Base-by-base conservation (phyloP, 2,797 vertebrate species). In the Cetoscarus ocellatus region DNA sequence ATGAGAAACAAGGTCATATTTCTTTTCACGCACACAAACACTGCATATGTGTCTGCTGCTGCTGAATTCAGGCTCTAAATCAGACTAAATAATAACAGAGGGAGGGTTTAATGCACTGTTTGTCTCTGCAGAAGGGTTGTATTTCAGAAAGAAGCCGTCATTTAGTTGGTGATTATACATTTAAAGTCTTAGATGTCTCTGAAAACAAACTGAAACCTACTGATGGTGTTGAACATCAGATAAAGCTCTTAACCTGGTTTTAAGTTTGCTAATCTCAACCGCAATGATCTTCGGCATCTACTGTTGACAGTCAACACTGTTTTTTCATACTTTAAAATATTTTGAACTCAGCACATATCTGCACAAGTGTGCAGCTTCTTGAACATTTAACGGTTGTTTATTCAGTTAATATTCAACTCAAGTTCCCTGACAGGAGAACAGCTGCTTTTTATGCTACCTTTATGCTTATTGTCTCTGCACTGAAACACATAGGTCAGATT, bases 1-100 rank as follows among this genome's bases (percentile, higher is more conserved):
- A 59, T 59, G 67, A 75, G 65, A 86, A 72, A 76, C 70, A 76
- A 67, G 84, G 79, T 80, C 76, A 69, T 78, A 73, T 87, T 83
- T 85, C 84, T 77, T 65, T 58, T 60, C 36, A 67, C 72, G 56
- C 49, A 67, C 69, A 62, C 34, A 3, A 51, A 19, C 60, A 36
- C 40, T 7, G 14, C 64, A 60, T 45, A 27, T 34, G 39, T 51
- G 36, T 13, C 27, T 10, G 18, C 50, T 63, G 12, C 42, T 63
- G 43, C 36, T 39, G 50, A 9, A 34, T 49, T 59, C 49, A 8
- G 10, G 14, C 19, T 39, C 49, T 1, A 38, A 58, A 11, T 42
- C 3, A n/a, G 17, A 55, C 11, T 12, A 43, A 1, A 57, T 1
- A 42, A 35, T 10, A 19, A 62, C n/a, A 15, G 2, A 0, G 36